phyloP scores from a whole-genome alignment of 2,888 invertebrate genomes.

The Nebria salina region DNA sequence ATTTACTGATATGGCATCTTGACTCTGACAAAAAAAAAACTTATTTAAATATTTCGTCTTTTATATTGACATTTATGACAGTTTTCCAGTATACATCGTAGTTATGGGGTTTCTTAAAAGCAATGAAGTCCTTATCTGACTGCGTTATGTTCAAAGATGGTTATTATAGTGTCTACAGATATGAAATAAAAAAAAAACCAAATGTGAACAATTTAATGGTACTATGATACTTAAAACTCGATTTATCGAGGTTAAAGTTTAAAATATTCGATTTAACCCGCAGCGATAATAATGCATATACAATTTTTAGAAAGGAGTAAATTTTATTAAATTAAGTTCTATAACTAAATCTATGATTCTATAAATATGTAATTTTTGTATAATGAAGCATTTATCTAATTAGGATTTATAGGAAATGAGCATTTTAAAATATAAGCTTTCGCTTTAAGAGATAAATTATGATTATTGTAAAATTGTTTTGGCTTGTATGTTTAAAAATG shows the following conservation, averaged over 20 bases:
- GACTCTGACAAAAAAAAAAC: background rate
- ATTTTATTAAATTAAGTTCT: too few species aligned
- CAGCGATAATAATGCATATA: background rate
- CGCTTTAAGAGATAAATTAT: background rate
- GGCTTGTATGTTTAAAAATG: slow-evolving; percentile 8
- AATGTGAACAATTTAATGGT: background rate
- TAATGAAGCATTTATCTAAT: background rate
- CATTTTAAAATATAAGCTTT: background rate
- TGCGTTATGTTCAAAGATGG: background rate
- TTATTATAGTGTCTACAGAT: too few species aligned
- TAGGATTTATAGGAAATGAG: background rate
- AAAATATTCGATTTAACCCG: background rate
- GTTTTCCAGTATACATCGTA: slow-evolving; percentile 15
- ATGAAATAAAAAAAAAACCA: background rate
- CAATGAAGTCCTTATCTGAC: slow-evolving; percentile 7
- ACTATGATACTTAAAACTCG: background rate
- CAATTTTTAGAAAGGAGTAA: background rate
- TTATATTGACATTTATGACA: slow-evolving; percentile 14
- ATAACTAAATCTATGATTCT: too few species aligned
- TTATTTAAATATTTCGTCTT: slow-evolving; percentile 18
- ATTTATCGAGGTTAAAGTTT: background rate
- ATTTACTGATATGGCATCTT: slow-evolving; percentile 4
- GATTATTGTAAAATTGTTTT: slow-evolving; percentile 22
- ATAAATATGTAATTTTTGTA: too few species aligned
- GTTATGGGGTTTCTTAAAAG: slow-evolving; percentile 10